phyloP scores from a whole-genome alignment of 92 coral and sea anemone genomes.

The Palythoa heliodiscus region DNA sequence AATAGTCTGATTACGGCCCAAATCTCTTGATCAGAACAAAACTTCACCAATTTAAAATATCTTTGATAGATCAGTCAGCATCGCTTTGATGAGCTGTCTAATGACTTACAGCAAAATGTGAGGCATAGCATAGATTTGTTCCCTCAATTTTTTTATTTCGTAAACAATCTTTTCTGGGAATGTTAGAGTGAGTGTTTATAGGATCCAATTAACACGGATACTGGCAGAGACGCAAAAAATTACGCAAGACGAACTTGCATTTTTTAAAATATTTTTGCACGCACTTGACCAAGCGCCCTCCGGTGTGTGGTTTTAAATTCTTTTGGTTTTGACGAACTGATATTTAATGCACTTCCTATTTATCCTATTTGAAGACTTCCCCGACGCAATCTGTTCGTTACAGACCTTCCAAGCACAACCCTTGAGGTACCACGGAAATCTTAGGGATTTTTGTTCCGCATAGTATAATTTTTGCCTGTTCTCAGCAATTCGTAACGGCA shows the following conservation, averaged over 20 bases:
- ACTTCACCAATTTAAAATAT: conserved; percentile 11
- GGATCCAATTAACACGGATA: conserved; percentile 24
- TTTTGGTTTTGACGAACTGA: background rate
- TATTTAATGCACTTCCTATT: background rate
- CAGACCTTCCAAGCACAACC: background rate
- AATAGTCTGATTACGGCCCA: conserved; percentile 23
- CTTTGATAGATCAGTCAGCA: conserved; percentile 20
- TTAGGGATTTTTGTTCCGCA: background rate
- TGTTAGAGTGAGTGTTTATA: conserved; percentile 16
- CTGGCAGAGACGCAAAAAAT: background rate
- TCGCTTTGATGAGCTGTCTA: conserved; percentile 3
- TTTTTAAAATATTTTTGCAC: background rate
- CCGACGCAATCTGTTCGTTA: background rate
- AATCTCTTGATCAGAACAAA: conserved; percentile 3
- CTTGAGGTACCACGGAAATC: background rate
- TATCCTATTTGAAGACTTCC: background rate
- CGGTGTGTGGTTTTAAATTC: conserved; percentile 14
- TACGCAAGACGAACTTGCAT: background rate
- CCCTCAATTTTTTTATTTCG: background rate
- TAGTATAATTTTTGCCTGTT: background rate
- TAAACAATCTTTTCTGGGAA: background rate
- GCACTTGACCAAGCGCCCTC: conserved; percentile 20
- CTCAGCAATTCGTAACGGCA: background rate
- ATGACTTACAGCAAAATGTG: background rate
- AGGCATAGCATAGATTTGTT: background rate